Evolutionary conservation across 2,797 vertebrate genomes (phyloP), one percentile per base, ranked within the genome.

Genomic region (Alfaro cultratus): DNA sequence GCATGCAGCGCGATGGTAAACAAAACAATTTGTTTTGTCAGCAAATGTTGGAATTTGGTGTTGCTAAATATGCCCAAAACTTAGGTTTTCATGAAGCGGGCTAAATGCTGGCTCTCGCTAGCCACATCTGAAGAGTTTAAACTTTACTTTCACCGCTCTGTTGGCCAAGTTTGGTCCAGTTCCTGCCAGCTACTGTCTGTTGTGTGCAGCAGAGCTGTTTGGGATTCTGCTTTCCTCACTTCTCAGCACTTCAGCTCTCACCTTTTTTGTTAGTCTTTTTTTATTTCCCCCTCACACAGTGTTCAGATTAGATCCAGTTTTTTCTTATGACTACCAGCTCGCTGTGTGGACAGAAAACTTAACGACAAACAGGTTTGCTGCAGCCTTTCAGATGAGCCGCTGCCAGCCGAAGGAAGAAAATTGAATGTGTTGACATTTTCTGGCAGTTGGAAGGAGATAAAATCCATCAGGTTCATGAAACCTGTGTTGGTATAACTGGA

Each of bases 401-500:
- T 5, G 71, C 26, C 57, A 36, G 10, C 11, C 6, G 12, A 29
- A 45, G 46, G 43, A 7, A 60, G n/a, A 57, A 45, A 34, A 3
- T 1, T 12, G 13, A 21, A 15, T 26, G 9, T 73, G 75, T 68
- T 73, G 80, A 62, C 55, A 49, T 76, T 82, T 73, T 18, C 60
- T 31, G 39, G 45, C 29, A 46, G 31, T 26, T 29, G 26, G 29
- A 73, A 77, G 72, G n/a, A 62, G 75, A 73, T 73, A 16, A 18
- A 8, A 29, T 39, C 55, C 12, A 41, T 34, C 49, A 12, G 12
- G 57, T 41, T 16, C 55, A 29, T 62, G 57, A 79, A 43, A 49
- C 74, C n/a, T 29, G 78, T 91, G 76, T 92, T 90, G 49, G 86
- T 84, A n/a, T 86, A 75, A 81, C 51, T 78, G 79, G 51, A 49